Evolutionary conservation across 1,140 invertebrate genomes (phyloP).

Genomic region (Delia radicum): DNA sequence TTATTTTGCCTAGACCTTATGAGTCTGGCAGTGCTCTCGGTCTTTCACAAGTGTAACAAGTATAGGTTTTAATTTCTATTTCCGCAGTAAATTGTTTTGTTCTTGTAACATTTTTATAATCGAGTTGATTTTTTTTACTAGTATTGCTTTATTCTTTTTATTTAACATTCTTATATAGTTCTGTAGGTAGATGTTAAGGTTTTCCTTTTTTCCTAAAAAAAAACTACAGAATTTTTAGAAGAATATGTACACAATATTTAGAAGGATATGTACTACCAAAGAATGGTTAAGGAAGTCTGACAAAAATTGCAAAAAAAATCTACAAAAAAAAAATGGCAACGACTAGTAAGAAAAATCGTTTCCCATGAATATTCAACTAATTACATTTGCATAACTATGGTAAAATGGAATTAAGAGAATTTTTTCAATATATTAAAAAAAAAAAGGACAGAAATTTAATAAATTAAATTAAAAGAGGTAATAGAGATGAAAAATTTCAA

Average conservation of each 20-base stretch:
- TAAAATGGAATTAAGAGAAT: neutral
- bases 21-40: neutral
- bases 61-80: neutral
- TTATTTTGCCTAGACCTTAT: neutral
- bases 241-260: too few species aligned
- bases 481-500: neutral
- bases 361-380: slow-evolving; percentile 1
- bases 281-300: neutral
- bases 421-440: neutral
- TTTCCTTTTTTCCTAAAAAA: neutral
- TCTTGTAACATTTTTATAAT: neutral
- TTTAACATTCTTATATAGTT: neutral
- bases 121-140: neutral
- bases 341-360: neutral
- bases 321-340: neutral
- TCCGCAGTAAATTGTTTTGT: neutral
- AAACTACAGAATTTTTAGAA: too few species aligned
- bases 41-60: neutral
- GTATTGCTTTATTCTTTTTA: neutral
- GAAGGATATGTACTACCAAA: neutral
- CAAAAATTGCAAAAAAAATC: neutral
- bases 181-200: neutral
- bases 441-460: neutral
- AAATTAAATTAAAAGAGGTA: too few species aligned
- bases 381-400: slow-evolving; percentile 4